A percentile compares a stretch with the other conserved stretches of the same genome.
Conservation (phyloP, 2,888 invertebrate species). For the Drosophila buzzatii region DNA sequence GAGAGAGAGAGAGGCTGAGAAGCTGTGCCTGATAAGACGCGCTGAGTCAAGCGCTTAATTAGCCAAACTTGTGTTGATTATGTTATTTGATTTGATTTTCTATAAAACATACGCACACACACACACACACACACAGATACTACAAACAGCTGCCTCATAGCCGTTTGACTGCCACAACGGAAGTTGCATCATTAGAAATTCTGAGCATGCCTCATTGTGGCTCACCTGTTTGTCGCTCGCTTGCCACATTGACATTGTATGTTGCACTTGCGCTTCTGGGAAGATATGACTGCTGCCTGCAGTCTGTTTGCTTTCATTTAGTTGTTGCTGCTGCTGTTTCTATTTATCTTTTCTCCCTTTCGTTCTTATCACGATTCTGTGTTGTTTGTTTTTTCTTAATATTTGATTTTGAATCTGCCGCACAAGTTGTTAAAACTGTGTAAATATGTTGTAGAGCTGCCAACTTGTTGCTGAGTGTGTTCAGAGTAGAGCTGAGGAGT, state of each 20-base stretch:
- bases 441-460: slow-evolving; percentile 22
- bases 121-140: slow-evolving; percentile 3
- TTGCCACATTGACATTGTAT: slow-evolving; percentile 21
- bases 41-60: slow-evolving; percentile 43
- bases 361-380: slow-evolving; percentile 19
- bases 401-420: slow-evolving; percentile 53
- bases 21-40: slow-evolving; percentile 58
- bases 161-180: slow-evolving; percentile 46
- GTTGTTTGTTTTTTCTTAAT: slow-evolving; percentile 29
- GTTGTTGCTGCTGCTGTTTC: slow-evolving; percentile 9
- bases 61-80: slow-evolving; percentile 45
- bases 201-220: slow-evolving; percentile 50
- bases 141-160: not conserved
- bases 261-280: slow-evolving; percentile 29
- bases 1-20: slow-evolving; percentile 12
- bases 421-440: slow-evolving; percentile 10
- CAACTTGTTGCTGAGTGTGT: slow-evolving; percentile 17
- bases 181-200: slow-evolving; percentile 74
- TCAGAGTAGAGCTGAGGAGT: not conserved
- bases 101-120: slow-evolving; percentile 12
- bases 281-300: slow-evolving; percentile 20
- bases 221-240: slow-evolving; percentile 30
- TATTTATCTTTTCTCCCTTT: slow-evolving; percentile 30
- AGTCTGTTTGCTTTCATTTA: slow-evolving; percentile 15
- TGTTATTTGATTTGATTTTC: slow-evolving; percentile 37